Conservation (phyloP, 1,140 invertebrate species). For the Drosophila lacertosa region DNA sequence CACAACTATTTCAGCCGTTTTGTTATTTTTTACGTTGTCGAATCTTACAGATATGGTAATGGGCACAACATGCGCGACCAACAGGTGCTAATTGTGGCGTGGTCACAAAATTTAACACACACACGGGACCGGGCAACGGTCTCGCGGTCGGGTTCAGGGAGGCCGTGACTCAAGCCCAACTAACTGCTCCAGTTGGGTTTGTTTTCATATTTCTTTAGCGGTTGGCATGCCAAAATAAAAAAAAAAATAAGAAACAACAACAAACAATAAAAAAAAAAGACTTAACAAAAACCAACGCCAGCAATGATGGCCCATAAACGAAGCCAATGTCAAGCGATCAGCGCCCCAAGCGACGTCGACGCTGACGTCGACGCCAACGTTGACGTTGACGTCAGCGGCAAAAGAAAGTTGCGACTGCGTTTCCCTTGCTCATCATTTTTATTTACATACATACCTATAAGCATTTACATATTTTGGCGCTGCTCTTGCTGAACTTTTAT, state of each 20-base stretch:
- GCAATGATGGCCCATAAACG: constrained; percentile 29
- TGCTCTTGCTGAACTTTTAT: constrained; percentile 37
- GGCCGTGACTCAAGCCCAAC: constrained; percentile 23
- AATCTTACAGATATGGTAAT: constrained; percentile 65
- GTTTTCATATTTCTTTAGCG: constrained; percentile 26
- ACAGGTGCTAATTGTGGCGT: constrained; percentile 69
- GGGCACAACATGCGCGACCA: constrained; percentile 47
- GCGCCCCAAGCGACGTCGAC: constrained; percentile 29
- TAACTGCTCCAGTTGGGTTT: constrained; percentile 53
- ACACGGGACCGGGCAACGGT: not conserved
- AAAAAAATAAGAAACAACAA: constrained; percentile 7
- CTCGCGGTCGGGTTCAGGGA: not conserved
- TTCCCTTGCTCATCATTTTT: constrained; percentile 46
- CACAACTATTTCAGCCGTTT: constrained; percentile 14
- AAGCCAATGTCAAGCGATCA: constrained; percentile 69
- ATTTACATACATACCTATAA: constrained; percentile 41
- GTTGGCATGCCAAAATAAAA: constrained; percentile 14
- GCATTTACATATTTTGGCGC: constrained; percentile 32
- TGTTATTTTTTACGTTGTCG: too few species aligned
- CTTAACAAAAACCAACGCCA: constrained; percentile 8
- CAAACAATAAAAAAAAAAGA: constrained; percentile 9
- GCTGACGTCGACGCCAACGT: constrained; percentile 7
- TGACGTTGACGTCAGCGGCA: constrained; percentile 25
- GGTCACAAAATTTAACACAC: constrained; percentile 51
- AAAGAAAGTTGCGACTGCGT: constrained; percentile 68